Percentiles rank a stretch among this genome's conserved stretches.
These are phyloP conservation scores for Benthochromis sp. DNA, from an alignment of 2,113 vertebrate species.

Conservation along the genomic window DNA sequence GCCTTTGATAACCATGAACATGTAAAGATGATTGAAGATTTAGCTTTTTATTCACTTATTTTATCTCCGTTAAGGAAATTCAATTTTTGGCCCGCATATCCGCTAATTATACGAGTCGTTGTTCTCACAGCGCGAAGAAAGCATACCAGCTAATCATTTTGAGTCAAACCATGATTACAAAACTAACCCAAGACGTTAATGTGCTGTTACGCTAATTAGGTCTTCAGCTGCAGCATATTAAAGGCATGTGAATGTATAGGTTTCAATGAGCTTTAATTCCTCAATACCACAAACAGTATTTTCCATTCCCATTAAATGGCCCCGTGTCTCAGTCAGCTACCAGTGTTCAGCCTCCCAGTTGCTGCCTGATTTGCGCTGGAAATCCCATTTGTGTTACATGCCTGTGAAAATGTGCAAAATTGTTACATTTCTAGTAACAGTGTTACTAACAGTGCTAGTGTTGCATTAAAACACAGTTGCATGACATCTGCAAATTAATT, in stretches of 20 bases:
- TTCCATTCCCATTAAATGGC: not conserved
- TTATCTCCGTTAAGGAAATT: not conserved
- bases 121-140: not conserved
- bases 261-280: not conserved
- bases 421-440: not conserved
- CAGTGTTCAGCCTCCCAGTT: not conserved
- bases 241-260: not conserved
- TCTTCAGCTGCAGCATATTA: not conserved
- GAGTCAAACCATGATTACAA: not conserved
- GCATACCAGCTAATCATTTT: not conserved
- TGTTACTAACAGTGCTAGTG: not conserved
- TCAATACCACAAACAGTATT: not conserved
- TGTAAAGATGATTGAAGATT: not conserved
- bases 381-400: not conserved
- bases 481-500: not conserved
- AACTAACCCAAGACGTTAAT: not conserved
- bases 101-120: not conserved
- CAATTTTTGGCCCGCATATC: fast-evolving
- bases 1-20: not conserved
- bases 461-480: not conserved
- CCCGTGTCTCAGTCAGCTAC: not conserved
- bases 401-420: not conserved
- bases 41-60: not conserved
- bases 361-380: not conserved
- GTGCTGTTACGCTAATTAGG: not conserved